Base-by-base conservation (phyloP, 2,797 vertebrate species). In the Pampus argenteus region DNA sequence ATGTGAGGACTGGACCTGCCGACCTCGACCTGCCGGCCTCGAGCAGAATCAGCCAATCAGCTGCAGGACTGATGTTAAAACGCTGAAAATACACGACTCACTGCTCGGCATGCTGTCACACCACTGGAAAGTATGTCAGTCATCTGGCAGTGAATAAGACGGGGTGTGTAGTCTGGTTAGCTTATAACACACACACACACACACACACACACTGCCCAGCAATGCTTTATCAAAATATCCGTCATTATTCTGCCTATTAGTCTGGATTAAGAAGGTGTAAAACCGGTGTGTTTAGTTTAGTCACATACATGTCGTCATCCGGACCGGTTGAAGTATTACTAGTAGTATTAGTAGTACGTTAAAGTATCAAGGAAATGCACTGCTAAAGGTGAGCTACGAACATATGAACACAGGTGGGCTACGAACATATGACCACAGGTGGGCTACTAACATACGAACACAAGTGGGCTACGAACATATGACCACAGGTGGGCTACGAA, bases 101-200 rank as follows among this genome's bases (percentile, higher is more conserved):
- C 83, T 31, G 81, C 47, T 36, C 49, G 77, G 86, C 66, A 74
- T 82, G 86, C 64, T 56, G 86, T 87, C 86, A 79, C 64, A 76
- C 86, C 83, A 78, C 49, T 50, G 34, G 51, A 31, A 86, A 64
- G 68, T 70, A 89, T 84, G 74, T 49, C 66, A 84, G 80, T 65
- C 62, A 89, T 90, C 62, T 75, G 59, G 70, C 40, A 58, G 51
- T 18, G 61, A 69, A 56, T 42, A 45, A 40, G 56, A 63, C 9
- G 20, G 51, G 20, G 42, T 7, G 71, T 11, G n/a, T 60, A 66
- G 60, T 54, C 60, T 59, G 31, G 40, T 61, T 52, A 52, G 34
- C 52, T n/a, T n/a, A 11, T 9, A 15, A 3, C 38, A 29, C 74
- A 42, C 66, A 55, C 36, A 63, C 42, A 54, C 11, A 71, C 17